Evolutionary conservation across 2,113 vertebrate genomes (phyloP).

Genomic region (Bungarus multicinctus): DNA sequence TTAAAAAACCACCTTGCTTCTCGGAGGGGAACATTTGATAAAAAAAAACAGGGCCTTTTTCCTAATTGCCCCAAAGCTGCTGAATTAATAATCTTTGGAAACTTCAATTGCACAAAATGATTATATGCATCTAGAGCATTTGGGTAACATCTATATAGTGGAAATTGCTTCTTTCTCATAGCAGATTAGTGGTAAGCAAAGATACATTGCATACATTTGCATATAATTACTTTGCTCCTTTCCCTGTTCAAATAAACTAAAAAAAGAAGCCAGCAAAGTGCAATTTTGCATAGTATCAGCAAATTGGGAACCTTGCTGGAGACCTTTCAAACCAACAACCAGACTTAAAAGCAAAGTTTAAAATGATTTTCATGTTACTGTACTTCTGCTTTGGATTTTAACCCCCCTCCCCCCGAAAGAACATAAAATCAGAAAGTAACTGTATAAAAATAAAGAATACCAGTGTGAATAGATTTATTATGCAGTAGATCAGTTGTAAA

Average conservation of each 20-base stretch:
- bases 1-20: background rate
- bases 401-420: no score
- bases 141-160: background rate
- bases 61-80: background rate
- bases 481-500: conserved; percentile 48
- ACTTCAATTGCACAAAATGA: background rate
- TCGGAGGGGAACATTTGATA: background rate
- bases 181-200: background rate
- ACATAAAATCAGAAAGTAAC: background rate
- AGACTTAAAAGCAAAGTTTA: background rate
- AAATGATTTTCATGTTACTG: background rate
- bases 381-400: background rate
- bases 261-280: background rate
- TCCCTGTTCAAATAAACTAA: background rate
- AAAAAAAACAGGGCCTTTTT: background rate
- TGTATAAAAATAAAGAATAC: conserved; percentile 35
- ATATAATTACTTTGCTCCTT: background rate
- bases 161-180: background rate
- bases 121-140: background rate
- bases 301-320: background rate
- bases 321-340: background rate
- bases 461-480: conserved; percentile 45
- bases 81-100: background rate
- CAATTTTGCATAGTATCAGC: background rate
- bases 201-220: background rate